Percentiles rank a stretch among this genome's conserved stretches.
Evolutionary conservation across 1,140 invertebrate genomes (phyloP).

Genomic region (Mycetomoellerius zeteki): DNA sequence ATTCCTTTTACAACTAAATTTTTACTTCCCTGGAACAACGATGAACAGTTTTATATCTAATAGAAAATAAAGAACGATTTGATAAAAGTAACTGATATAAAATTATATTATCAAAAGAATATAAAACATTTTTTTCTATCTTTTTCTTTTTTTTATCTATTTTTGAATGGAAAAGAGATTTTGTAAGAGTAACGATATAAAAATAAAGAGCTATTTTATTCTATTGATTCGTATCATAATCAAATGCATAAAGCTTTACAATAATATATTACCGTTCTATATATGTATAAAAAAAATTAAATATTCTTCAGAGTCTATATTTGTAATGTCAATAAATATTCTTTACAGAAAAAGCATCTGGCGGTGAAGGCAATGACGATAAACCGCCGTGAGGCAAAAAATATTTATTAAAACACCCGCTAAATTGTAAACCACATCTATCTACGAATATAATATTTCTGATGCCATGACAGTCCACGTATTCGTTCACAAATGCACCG

Average conservation of each 20-base stretch:
- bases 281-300: background rate
- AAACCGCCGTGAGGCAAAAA: slow-evolving; percentile 52
- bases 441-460: slow-evolving; percentile 60
- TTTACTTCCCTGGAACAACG: background rate
- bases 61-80: background rate
- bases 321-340: background rate
- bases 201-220: background rate
- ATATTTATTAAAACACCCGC: slow-evolving; percentile 51
- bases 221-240: background rate
- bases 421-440: slow-evolving; percentile 48
- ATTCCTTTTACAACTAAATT: background rate
- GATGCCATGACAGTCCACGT: slow-evolving; percentile 22
- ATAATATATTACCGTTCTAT: background rate
- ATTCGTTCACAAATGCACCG: slow-evolving; percentile 30
- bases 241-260: background rate
- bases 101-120: slow-evolving; percentile 3
- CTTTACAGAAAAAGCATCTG: background rate
- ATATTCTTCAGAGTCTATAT: background rate
- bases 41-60: background rate
- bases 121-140: background rate
- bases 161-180: background rate
- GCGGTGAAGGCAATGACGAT: background rate
- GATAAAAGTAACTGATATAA: background rate
- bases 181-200: background rate
- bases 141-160: background rate